Evolutionary conservation across 2,888 invertebrate species (phyloP).

Genomic region (Eupithecia exiguata): DNA sequence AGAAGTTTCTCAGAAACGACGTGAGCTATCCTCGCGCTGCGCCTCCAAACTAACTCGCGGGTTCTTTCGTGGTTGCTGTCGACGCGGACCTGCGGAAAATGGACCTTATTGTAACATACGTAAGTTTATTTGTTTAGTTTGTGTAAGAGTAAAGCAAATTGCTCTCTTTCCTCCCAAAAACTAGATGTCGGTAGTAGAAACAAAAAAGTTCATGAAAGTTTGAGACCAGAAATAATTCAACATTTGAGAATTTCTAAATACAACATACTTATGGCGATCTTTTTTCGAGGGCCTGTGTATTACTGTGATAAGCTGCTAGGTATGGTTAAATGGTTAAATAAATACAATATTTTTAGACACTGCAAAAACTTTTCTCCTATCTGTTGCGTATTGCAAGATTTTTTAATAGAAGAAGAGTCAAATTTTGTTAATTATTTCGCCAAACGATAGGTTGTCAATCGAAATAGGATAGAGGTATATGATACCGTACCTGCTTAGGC

Average conservation of each 20-base stretch:
- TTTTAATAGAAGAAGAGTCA: neutral
- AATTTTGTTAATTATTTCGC: neutral
- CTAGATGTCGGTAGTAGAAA: neutral
- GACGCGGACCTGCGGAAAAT: conserved; percentile 87
- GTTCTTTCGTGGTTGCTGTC: conserved; percentile 94
- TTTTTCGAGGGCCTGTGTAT: neutral
- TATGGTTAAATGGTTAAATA: no score
- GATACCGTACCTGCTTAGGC: conserved; percentile 89
- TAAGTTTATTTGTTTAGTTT: conserved; percentile 7
- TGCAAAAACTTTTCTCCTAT: neutral
- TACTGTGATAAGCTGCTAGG: no score
- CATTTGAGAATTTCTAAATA: no score
- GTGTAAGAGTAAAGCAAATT: neutral
- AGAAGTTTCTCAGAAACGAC: conserved; percentile 91
- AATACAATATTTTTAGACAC: no score
- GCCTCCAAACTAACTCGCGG: conserved; percentile 91
- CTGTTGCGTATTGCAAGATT: neutral
- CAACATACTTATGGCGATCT: neutral
- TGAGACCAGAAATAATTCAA: neutral
- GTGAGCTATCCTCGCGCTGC: conserved; percentile 92
- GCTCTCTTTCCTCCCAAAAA: neutral
- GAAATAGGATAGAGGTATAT: neutral
- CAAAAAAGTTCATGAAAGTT: neutral
- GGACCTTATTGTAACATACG: conserved; percentile 11
- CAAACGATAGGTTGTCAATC: neutral